These are phyloP conservation scores for Typhlichthys eigenmanni DNA, from an alignment of 2,797 vertebrate species.

Conservation along the genomic window DNA sequence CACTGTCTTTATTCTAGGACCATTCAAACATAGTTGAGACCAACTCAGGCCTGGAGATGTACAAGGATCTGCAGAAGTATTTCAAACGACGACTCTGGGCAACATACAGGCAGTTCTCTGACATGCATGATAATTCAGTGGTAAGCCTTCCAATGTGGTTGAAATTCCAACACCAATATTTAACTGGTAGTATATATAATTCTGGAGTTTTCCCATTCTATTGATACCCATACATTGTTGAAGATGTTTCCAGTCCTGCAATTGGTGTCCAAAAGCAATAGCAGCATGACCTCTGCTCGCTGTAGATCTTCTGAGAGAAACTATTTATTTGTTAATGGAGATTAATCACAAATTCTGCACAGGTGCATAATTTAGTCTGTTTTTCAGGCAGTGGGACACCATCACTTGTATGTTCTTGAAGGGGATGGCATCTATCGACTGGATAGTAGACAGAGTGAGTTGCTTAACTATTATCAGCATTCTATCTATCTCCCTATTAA, in stretches of 20 bases:
- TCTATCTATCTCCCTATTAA: no score
- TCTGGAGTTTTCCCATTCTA: no score
- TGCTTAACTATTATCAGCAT: not conserved
- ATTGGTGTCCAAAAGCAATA: no score
- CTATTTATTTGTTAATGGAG: not conserved
- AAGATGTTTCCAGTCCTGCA: no score
- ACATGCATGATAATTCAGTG: slow-evolving; percentile 61
- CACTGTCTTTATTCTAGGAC: slow-evolving; percentile 43
- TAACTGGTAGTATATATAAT: no score
- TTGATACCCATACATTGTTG: no score
- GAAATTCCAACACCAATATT: not conserved
- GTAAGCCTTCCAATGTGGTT: slow-evolving; percentile 56
- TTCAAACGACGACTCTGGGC: slow-evolving; percentile 79
- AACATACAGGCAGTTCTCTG: slow-evolving; percentile 63
- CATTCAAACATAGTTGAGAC: slow-evolving; percentile 43
- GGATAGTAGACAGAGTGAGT: slow-evolving; percentile 79
- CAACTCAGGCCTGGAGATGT: slow-evolving; percentile 60
- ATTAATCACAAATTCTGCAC: not conserved
- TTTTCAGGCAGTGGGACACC: slow-evolving; percentile 78
- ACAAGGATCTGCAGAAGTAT: slow-evolving; percentile 74
- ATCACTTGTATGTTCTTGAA: slow-evolving; percentile 86
- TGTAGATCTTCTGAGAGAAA: no score
- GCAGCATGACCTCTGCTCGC: no score
- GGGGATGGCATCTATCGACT: slow-evolving; percentile 83
- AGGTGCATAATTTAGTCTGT: slow-evolving; percentile 1